phyloP scores from a whole-genome alignment of 2,888 invertebrate species.

The Orthonevra nobilis region DNA sequence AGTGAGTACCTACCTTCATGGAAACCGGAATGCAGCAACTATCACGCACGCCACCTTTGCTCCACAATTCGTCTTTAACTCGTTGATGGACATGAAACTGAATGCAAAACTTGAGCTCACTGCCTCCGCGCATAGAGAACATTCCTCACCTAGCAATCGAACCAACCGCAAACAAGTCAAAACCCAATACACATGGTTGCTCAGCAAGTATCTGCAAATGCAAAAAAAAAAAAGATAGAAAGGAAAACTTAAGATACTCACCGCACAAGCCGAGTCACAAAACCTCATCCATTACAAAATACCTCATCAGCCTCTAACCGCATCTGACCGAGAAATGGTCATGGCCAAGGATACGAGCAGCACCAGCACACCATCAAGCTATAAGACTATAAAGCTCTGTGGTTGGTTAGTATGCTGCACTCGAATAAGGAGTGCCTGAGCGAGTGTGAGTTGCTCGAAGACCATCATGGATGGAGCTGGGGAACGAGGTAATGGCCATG shows the following conservation, averaged over 20 bases:
- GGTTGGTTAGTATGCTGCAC: conserved; percentile 23
- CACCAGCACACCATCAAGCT: conserved; percentile 23
- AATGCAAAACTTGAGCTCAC: conserved; percentile 25
- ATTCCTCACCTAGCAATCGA: background rate
- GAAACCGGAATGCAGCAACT: too few species aligned
- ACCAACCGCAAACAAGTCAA: background rate
- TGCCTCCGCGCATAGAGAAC: background rate
- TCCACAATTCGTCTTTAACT: conserved; percentile 37
- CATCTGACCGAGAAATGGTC: conserved; percentile 69
- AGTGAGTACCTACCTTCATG: too few species aligned
- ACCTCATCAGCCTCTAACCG: conserved; percentile 62
- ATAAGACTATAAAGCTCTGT: conserved; percentile 19
- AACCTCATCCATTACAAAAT: conserved; percentile 66
- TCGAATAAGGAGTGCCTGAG: conserved; percentile 33
- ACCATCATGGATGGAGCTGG: too few species aligned
- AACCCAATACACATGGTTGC: conserved; percentile 32
- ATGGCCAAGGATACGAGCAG: conserved; percentile 66
- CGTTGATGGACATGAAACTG: conserved; percentile 34
- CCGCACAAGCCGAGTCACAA: conserved; percentile 49
- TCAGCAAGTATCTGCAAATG: conserved; percentile 15
- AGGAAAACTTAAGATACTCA: conserved; percentile 6
- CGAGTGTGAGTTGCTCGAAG: conserved; percentile 35
- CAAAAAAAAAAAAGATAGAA: background rate
- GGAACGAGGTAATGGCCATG: conserved; percentile 49
- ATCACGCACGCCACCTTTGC: too few species aligned